Percentiles rank a stretch among this genome's conserved stretches.
These are phyloP conservation scores for Aphelinus atriplicis DNA, from an alignment of 1,140 invertebrate genomes.

Conservation along the genomic window DNA sequence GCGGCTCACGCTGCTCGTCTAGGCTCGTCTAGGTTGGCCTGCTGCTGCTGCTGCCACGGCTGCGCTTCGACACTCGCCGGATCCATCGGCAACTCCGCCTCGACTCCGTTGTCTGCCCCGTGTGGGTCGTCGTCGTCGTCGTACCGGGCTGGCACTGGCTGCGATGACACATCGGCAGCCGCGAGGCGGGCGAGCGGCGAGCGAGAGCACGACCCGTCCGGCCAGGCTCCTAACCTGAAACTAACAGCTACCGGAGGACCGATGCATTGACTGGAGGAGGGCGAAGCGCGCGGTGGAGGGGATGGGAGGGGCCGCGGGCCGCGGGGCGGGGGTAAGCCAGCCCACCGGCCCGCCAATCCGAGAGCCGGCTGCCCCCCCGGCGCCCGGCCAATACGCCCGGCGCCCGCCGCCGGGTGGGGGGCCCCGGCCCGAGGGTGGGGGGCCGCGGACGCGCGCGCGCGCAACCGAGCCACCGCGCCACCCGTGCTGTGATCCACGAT, in stretches of 20 bases:
- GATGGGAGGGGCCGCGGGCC: conserved; percentile 46
- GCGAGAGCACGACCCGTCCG: conserved; percentile 65
- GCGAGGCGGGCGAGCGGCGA: too few species aligned
- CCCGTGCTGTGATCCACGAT: not conserved
- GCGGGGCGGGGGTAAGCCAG: conserved; percentile 55
- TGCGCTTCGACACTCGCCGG: too few species aligned
- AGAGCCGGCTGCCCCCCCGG: conserved; percentile 42
- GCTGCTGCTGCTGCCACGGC: too few species aligned
- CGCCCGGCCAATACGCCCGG: conserved; percentile 43
- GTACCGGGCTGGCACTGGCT: too few species aligned
- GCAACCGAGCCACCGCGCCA: conserved; percentile 32
- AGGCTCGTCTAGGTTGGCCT: too few species aligned
- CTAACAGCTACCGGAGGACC: conserved; percentile 66
- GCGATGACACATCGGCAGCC: too few species aligned
- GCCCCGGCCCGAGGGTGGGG: conserved; percentile 22
- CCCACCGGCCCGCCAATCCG: conserved; percentile 54
- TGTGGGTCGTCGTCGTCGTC: conserved; percentile 6
- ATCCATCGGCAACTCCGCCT: too few species aligned
- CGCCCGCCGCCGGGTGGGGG: conserved; percentile 44
- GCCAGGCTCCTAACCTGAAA: conserved; percentile 69
- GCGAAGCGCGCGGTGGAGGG: conserved; percentile 53
- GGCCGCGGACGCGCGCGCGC: conserved; percentile 25
- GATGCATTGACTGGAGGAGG: conserved; percentile 65
- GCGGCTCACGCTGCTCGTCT: too few species aligned
- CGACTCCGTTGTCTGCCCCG: not conserved